Conservation (phyloP, 2,113 vertebrate genomes). For the Lichenostomus cassidix region DNA sequence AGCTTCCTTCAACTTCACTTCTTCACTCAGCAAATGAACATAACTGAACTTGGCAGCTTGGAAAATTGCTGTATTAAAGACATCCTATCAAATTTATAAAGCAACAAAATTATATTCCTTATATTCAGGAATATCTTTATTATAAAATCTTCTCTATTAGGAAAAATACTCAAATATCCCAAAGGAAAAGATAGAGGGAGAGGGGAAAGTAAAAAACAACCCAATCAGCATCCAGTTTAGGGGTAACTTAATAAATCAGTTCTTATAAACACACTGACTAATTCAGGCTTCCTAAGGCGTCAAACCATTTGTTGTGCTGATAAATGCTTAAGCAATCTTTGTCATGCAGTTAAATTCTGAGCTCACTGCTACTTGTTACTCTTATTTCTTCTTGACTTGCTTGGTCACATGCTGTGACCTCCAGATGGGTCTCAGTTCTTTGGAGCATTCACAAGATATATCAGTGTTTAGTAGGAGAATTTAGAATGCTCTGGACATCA, state of each 20-base stretch:
- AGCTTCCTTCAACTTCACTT: neutral
- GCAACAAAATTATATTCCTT: neutral
- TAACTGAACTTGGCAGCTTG: neutral
- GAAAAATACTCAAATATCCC: neutral
- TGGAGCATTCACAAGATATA: neutral
- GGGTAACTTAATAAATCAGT: neutral
- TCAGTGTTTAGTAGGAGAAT: neutral
- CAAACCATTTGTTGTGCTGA: neutral
- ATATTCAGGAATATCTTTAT: neutral
- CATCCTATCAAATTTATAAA: neutral
- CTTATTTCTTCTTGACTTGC: neutral
- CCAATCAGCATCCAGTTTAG: neutral
- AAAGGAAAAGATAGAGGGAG: neutral
- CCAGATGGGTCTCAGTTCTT: neutral
- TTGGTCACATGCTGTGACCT: neutral
- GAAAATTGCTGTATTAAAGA: neutral
- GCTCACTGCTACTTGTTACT: neutral
- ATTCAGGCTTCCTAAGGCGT: neutral
- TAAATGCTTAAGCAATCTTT: neutral
- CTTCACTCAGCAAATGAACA: neutral
- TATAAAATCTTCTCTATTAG: neutral
- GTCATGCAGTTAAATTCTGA: neutral
- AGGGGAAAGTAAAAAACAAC: accelerated
- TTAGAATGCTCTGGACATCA: neutral
- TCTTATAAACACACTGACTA: neutral